These are phyloP conservation scores for Phaetusa simplex DNA, from an alignment of 2,113 vertebrate species.

Conservation along the genomic window DNA sequence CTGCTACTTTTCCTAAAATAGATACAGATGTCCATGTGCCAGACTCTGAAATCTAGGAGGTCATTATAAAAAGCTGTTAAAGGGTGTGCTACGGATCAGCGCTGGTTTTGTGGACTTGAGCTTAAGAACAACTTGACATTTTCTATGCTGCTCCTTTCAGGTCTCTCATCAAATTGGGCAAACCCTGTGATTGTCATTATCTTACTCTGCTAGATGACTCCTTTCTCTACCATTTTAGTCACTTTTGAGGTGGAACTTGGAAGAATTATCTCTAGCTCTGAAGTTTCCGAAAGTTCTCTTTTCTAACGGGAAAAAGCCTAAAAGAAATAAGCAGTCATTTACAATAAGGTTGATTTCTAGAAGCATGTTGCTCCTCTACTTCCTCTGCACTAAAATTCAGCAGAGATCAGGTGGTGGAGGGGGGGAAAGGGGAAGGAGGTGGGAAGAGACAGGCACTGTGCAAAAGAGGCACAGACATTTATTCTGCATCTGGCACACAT, in stretches of 20 bases:
- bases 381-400: neutral
- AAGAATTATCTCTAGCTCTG: neutral
- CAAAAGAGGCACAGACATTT: neutral
- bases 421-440: no score
- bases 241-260: neutral
- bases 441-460: neutral
- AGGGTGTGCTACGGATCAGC: neutral
- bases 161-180: neutral
- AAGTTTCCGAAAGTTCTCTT: neutral
- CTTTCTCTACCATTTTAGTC: neutral
- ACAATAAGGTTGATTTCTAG: neutral
- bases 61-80: no score
- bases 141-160: neutral
- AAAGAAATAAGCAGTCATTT: neutral
- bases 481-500: neutral
- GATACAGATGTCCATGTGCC: neutral
- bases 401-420: neutral
- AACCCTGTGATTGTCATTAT: neutral
- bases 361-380: neutral
- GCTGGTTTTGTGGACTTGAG: neutral
- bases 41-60: neutral
- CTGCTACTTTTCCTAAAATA: constrained; percentile 83
- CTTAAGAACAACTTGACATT: neutral
- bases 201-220: neutral
- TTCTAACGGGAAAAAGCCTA: neutral